Base-by-base conservation (phyloP, 2,888 invertebrate genomes). In the Gymnocheta viridis region DNA sequence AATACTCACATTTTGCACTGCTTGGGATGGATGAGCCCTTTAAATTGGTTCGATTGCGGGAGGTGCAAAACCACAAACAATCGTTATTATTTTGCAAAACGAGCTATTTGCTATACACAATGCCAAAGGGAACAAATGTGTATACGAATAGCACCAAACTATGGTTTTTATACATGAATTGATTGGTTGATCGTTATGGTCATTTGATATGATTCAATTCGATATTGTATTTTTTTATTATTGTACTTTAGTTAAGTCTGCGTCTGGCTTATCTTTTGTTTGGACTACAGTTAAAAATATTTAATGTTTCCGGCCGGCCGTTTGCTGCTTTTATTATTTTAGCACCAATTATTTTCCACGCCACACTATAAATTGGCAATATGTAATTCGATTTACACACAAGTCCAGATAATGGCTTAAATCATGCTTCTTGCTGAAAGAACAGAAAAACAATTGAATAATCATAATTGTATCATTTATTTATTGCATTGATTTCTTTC, bases 341-440 rank as follows among this genome's bases (percentile, higher is more conserved):
- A 84, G 82, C 86, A 81, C 72, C 85, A 86, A 84, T 86, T 85
- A 86, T 85, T 82, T 72, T 77, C 62, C 67, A 67, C 73, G 85
- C 82, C 86, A 86, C 81, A 78, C 82, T 81, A 82, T 89, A 90
- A 90, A 90, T 89, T 90, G 90, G 89, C 89, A 90, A 90, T 90
- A 51, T 51, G 14, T 51, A 90, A 90, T 90, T 90, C 90, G 90
- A 90, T 90, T 90, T 90, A 90, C 90, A 89, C 89, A 90, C 89
- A 86, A 86, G 82, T 86, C 78, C 83, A 77, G 82, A 85, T 86
- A 85, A 86, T 85, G 85, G 62, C 77, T 80, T 69, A 62, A 80
- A 73, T 84, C 76, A 76, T 81, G 67, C 67, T 77, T 77, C 60
- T 84, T 73, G 54, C 41, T 35, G 35, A 67, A 74, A 38, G 27